These are phyloP conservation scores for Gopherus evgoodei DNA, from an alignment of 2,113 vertebrate species.

Conservation along the genomic window DNA sequence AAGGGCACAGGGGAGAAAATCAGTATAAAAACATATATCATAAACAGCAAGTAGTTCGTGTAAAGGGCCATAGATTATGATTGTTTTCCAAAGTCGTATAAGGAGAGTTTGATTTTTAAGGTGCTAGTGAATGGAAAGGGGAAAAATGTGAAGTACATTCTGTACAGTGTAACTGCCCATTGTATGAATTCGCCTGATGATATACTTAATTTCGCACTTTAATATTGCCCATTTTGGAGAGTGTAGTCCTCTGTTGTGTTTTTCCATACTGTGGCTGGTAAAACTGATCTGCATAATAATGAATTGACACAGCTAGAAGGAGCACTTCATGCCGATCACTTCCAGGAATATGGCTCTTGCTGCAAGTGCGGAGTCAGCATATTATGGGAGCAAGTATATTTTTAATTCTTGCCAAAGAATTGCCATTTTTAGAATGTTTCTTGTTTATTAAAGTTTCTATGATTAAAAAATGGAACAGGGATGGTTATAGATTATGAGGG, in stretches of 20 bases:
- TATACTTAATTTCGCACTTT: accelerated
- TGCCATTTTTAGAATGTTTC: neutral
- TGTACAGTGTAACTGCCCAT: accelerated
- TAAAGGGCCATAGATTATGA: neutral
- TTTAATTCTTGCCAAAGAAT: too few relatives aligned
- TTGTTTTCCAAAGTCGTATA: neutral
- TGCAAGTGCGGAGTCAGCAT: accelerated
- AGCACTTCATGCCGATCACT: accelerated
- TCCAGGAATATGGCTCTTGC: accelerated
- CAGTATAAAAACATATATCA: neutral
- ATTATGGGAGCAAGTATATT: neutral
- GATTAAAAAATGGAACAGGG: neutral
- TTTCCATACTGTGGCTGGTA: accelerated
- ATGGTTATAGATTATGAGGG: neutral
- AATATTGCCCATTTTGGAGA: accelerated
- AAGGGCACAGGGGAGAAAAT: neutral
- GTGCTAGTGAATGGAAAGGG: neutral
- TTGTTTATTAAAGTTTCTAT: neutral
- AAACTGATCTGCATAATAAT: accelerated
- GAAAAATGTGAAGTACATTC: neutral
- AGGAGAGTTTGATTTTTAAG: neutral
- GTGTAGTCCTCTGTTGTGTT: accelerated
- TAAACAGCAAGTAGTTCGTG: neutral
- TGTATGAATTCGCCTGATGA: neutral
- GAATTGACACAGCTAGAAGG: accelerated